A percentile compares a stretch with the other conserved stretches of the same genome.
These are phyloP conservation scores for Danio choprae DNA, from an alignment of 2,797 vertebrate genomes.

Conservation along the genomic window DNA sequence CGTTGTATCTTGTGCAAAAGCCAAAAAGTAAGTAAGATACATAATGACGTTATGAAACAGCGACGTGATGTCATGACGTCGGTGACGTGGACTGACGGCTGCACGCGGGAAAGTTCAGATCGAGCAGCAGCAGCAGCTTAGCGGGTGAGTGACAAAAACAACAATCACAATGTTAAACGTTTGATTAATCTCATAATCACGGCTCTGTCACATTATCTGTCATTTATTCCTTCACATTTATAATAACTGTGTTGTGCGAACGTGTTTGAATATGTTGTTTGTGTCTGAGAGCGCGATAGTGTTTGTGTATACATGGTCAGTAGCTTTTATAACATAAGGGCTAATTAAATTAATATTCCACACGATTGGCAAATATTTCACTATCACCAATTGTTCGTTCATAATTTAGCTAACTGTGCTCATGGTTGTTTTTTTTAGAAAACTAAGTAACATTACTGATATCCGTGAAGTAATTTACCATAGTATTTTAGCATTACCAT, in stretches of 20 bases:
- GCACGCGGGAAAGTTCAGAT: conserved; percentile 48
- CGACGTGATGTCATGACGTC: conserved; percentile 31
- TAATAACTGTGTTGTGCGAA: not conserved
- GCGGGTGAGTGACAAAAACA: conserved; percentile 23
- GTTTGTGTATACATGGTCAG: not conserved
- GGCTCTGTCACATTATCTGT: not conserved
- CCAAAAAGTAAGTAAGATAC: not conserved
- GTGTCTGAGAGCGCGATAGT: not conserved
- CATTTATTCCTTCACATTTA: not conserved
- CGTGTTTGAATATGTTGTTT: not conserved
- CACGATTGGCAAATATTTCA: not conserved
- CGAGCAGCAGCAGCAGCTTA: not conserved
- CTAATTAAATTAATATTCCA: not conserved
- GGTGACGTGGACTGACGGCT: not conserved
- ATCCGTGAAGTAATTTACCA: not conserved
- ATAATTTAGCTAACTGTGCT: not conserved
- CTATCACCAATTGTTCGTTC: not conserved
- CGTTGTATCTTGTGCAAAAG: too few species aligned
- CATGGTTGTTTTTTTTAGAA: not conserved
- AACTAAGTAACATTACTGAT: not conserved
- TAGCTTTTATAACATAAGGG: not conserved
- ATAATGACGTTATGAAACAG: not conserved
- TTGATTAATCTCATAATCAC: not conserved
- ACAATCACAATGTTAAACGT: not conserved
- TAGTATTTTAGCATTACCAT: not conserved